Conservation (phyloP, 2,888 invertebrate species). For the Tromatobia lineatoria region DNA sequence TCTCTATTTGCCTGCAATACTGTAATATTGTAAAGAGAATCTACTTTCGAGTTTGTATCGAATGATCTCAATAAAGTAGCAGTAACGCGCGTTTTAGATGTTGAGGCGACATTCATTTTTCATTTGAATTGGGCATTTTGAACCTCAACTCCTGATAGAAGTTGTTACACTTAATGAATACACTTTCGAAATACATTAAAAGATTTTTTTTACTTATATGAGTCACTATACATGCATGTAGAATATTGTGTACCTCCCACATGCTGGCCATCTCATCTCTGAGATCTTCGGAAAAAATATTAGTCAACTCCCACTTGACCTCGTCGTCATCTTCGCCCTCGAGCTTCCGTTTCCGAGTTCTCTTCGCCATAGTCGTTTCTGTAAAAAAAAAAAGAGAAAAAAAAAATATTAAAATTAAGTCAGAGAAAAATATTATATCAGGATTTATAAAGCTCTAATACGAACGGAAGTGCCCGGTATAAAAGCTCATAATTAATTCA, state of each 20-base stretch:
- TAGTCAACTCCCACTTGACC: conserved; percentile 86
- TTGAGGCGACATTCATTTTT: no score
- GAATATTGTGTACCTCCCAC: conserved; percentile 86
- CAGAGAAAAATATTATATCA: background rate
- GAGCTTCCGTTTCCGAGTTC: conserved; percentile 81
- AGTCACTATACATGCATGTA: no score
- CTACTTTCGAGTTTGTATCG: no score
- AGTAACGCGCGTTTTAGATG: no score
- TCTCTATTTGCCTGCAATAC: background rate
- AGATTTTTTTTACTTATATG: no score
- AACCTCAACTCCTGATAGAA: no score
- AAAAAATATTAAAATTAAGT: no score
- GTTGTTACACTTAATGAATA: no score
- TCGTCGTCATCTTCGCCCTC: conserved; percentile 83
- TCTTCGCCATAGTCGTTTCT: conserved; percentile 70
- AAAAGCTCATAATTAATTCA: background rate
- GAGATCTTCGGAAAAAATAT: conserved; percentile 82
- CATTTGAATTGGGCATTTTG: no score
- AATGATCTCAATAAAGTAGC: no score
- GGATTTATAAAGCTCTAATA: background rate
- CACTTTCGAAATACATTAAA: no score
- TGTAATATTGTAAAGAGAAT: no score
- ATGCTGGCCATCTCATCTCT: conserved; percentile 85
- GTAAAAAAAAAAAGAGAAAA: conserved; percentile 48
- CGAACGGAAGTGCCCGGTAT: background rate